These are phyloP conservation scores for Archips crataeganus DNA, from an alignment of 2,888 invertebrate genomes.

Conservation along the genomic window DNA sequence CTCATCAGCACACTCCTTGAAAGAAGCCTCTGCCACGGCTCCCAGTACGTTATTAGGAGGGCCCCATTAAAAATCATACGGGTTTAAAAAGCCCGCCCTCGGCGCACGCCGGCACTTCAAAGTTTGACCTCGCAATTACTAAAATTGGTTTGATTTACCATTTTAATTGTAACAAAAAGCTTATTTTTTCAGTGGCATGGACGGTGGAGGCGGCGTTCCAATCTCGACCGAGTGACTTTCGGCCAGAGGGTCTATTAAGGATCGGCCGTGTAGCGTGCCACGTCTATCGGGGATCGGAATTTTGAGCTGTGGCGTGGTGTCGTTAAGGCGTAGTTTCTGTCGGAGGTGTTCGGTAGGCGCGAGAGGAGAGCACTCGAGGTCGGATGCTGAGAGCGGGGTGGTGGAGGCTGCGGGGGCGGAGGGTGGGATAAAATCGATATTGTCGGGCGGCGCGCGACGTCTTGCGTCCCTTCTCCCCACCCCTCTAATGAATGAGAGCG, in stretches of 20 bases:
- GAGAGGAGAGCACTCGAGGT: conserved; percentile 85
- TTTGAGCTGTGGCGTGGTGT: conserved; percentile 81
- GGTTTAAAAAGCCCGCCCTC: conserved; percentile 68
- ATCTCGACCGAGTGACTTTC: conserved; percentile 84
- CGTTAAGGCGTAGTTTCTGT: conserved; percentile 83
- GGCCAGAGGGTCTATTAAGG: conserved; percentile 80
- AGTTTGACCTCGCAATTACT: conserved; percentile 85
- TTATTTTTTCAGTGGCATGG: conserved; percentile 79
- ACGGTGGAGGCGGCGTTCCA: conserved; percentile 71
- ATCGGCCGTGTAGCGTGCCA: conserved; percentile 67
- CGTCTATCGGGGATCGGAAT: conserved; percentile 64
- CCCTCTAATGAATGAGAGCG: conserved; percentile 85
- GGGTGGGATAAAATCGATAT: conserved; percentile 84
- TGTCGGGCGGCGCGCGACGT: conserved; percentile 85
- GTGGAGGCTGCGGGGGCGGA: conserved; percentile 66
- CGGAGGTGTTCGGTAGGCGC: conserved; percentile 83
- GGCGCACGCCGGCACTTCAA: conserved; percentile 73
- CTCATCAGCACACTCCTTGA: conserved; percentile 32
- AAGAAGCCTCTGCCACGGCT: conserved; percentile 41
- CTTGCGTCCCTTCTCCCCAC: conserved; percentile 74
- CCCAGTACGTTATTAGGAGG: conserved; percentile 55
- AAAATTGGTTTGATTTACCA: conserved; percentile 86
- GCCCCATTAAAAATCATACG: conserved; percentile 73
- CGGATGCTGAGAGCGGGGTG: conserved; percentile 83
- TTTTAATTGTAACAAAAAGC: conserved; percentile 86